Percentiles rank a stretch among this genome's conserved stretches.
Conservation (phyloP, 2,797 vertebrate genomes). For the Telmatherina bonti region DNA sequence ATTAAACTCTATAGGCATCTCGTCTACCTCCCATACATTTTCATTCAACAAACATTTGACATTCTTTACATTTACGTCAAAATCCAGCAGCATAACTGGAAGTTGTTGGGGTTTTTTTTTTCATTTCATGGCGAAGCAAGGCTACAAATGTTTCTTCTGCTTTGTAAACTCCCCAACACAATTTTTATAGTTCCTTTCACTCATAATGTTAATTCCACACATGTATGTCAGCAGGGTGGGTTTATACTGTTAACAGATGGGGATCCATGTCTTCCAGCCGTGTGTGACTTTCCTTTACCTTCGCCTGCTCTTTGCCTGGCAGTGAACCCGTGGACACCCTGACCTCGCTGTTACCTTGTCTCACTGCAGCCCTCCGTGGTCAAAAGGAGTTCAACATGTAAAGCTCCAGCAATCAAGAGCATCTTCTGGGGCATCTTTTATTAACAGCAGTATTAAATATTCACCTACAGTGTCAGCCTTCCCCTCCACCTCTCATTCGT, state of each 20-base stretch:
- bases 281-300: slow-evolving; percentile 24
- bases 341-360: slow-evolving; percentile 71
- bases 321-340: slow-evolving; percentile 55
- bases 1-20: no score
- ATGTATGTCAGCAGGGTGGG: neutral
- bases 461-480: slow-evolving; percentile 57
- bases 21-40: no score
- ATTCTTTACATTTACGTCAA: neutral
- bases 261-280: slow-evolving; percentile 1
- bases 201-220: neutral
- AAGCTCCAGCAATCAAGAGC: slow-evolving; percentile 69
- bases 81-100: neutral
- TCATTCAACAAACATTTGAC: no score
- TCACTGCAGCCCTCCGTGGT: slow-evolving; percentile 63
- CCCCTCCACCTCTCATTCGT: slow-evolving; percentile 29
- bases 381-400: slow-evolving; percentile 69
- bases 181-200: neutral
- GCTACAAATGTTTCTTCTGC: no score
- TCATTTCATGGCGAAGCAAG: neutral
- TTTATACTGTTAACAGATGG: neutral
- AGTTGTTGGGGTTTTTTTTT: no score
- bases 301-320: slow-evolving; percentile 18
- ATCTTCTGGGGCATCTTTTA: slow-evolving; percentile 79
- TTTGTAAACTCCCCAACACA: neutral
- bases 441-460: slow-evolving; percentile 81